Percentiles rank a stretch among this genome's conserved stretches.
Conservation (phyloP, 2,888 invertebrate species). For the Panopea generosa region DNA sequence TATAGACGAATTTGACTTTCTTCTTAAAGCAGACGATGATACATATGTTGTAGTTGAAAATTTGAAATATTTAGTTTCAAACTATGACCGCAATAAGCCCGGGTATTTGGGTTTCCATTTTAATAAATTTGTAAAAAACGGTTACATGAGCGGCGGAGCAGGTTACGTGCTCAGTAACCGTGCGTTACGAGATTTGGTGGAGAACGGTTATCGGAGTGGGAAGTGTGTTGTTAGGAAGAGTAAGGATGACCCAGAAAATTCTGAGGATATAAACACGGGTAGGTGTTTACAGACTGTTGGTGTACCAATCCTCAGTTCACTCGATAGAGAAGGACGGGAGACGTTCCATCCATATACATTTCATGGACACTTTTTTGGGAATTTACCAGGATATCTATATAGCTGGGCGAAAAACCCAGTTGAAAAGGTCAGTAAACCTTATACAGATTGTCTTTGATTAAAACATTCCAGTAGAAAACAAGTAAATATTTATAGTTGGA, state of each 20-base stretch:
- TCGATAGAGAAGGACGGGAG: conserved; percentile 93
- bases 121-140: conserved; percentile 74
- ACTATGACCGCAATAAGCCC: conserved; percentile 90
- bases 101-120: conserved; percentile 90
- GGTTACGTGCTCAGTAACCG: conserved; percentile 94
- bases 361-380: conserved; percentile 58
- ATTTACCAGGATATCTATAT: conserved; percentile 60
- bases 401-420: conserved; percentile 57
- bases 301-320: conserved; percentile 94
- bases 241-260: conserved; percentile 87
- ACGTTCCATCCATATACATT: conserved; percentile 96
- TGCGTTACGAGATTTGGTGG: conserved; percentile 91
- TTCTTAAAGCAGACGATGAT: conserved; percentile 98
- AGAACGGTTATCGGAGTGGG: conserved; percentile 88
- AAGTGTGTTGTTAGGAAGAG: conserved; percentile 88
- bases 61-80: conserved; percentile 93
- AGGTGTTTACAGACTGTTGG: conserved; percentile 94
- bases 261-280: conserved; percentile 96
- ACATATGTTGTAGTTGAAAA: conserved; percentile 98
- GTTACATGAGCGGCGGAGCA: conserved; percentile 86
- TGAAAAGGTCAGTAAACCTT: conserved; percentile 59
- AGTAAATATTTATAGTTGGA: too few relatives aligned
- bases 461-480: too few relatives aligned
- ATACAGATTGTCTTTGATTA: too few relatives aligned
- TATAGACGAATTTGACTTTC: conserved; percentile 96